phyloP scores from a whole-genome alignment of 2,888 invertebrate species.

The Stenchaetothrips biformis region DNA sequence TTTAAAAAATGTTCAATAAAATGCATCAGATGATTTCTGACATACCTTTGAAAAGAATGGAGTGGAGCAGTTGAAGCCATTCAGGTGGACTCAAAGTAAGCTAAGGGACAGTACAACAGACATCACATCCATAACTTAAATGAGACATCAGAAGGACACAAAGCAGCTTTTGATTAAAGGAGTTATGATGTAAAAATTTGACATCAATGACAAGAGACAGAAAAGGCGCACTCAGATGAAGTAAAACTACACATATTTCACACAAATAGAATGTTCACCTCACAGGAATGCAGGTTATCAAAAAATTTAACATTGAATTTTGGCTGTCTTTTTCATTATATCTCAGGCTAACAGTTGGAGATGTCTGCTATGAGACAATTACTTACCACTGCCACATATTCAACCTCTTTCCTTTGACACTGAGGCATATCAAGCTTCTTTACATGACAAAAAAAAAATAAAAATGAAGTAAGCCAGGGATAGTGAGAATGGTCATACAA shows the following conservation, averaged over 20 bases:
- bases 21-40: not conserved
- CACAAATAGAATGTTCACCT: not conserved
- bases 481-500: not conserved
- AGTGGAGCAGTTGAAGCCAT: not conserved
- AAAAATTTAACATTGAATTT: not conserved
- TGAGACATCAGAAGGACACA: too few species aligned
- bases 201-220: too few species aligned
- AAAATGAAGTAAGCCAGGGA: not conserved
- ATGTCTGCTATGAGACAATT: not conserved
- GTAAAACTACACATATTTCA: too few species aligned
- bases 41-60: not conserved
- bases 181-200: too few species aligned
- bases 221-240: too few species aligned
- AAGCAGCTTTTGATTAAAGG: too few species aligned
- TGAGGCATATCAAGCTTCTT: not conserved
- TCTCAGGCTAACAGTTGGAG: not conserved
- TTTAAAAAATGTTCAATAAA: not conserved
- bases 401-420: not conserved
- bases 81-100: not conserved
- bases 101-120: too few species aligned
- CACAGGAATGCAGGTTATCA: not conserved
- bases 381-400: not conserved
- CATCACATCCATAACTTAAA: too few species aligned
- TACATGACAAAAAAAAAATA: not conserved
- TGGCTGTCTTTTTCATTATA: not conserved